Evolutionary conservation across 2,888 invertebrate species (phyloP).

Genomic region (Zeuzera pyrina): DNA sequence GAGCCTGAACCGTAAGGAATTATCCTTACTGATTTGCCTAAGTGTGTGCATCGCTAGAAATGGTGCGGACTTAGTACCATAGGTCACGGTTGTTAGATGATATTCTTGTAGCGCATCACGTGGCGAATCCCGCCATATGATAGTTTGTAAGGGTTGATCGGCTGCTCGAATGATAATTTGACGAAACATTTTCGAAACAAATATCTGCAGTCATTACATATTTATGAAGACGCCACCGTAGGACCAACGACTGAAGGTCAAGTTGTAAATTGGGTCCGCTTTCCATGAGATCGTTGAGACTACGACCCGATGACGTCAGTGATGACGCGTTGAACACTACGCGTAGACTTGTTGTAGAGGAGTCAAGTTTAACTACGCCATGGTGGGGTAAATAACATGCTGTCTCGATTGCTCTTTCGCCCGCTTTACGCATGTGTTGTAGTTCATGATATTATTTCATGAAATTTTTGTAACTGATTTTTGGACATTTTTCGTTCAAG

Average conservation of each 20-base stretch:
- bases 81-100: too few species aligned
- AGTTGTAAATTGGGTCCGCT: slow-evolving; percentile 6
- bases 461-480: slow-evolving; percentile 1
- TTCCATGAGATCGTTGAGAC: slow-evolving; percentile 6
- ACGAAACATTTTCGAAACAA: slow-evolving; percentile 7
- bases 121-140: slow-evolving; percentile 8
- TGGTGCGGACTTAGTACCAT: slow-evolving; percentile 10
- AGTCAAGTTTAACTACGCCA: slow-evolving; percentile 1
- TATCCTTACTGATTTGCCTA: neutral
- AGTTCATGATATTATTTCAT: slow-evolving; percentile 4
- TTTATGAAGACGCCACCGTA: slow-evolving; percentile 5
- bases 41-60: slow-evolving; percentile 3
- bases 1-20: slow-evolving; percentile 3
- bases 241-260: slow-evolving; percentile 2
- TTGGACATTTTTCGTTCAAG: slow-evolving; percentile 2
- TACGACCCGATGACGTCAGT: slow-evolving; percentile 2
- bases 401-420: neutral
- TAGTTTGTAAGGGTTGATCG: slow-evolving; percentile 7
- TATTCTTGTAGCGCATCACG: slow-evolving; percentile 4
- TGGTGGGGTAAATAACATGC: slow-evolving; percentile 5
- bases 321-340: slow-evolving; percentile 4
- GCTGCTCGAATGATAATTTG: slow-evolving; percentile 5
- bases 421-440: slow-evolving; percentile 5
- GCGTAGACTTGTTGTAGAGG: slow-evolving; percentile 6
- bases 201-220: slow-evolving; percentile 6